These are phyloP conservation scores for Cichladusa arquata DNA, from an alignment of 2,113 vertebrate species.

Conservation along the genomic window DNA sequence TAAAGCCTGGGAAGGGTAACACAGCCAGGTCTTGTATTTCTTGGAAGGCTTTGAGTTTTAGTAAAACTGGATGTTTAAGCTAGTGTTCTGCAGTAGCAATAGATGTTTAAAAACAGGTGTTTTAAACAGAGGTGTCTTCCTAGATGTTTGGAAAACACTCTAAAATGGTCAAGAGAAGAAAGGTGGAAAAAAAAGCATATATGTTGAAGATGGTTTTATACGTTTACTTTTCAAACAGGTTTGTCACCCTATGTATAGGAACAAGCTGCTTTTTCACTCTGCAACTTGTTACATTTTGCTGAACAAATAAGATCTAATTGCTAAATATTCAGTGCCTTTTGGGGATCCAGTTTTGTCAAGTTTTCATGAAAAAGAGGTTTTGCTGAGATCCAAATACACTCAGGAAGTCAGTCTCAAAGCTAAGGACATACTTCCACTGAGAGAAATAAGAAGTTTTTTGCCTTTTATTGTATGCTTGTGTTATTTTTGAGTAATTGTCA, in stretches of 20 bases:
- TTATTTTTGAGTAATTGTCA: not conserved
- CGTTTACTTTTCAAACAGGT: not conserved
- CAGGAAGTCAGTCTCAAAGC: not conserved
- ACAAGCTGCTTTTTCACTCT: not conserved
- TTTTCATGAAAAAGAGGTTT: not conserved
- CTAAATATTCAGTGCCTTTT: not conserved
- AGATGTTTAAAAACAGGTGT: not conserved
- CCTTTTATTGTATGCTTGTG: not conserved
- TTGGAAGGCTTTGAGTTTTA: not conserved
- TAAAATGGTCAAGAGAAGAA: not conserved
- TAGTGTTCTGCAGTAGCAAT: not conserved
- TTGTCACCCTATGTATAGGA: not conserved
- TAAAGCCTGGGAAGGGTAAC: not conserved
- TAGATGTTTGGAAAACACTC: not conserved
- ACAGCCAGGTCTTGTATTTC: not conserved
- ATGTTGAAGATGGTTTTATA: not conserved
- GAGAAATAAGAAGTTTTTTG: not conserved
- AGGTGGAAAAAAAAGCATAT: not conserved
- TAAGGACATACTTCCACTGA: not conserved
- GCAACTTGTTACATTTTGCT: not conserved
- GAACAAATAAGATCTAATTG: not conserved
- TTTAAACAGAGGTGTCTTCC: not conserved
- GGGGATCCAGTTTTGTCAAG: not conserved
- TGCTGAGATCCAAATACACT: not conserved
- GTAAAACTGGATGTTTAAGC: not conserved